Conservation (phyloP, 92 coral and sea anemone species). For the Paragorgia papillata region DNA sequence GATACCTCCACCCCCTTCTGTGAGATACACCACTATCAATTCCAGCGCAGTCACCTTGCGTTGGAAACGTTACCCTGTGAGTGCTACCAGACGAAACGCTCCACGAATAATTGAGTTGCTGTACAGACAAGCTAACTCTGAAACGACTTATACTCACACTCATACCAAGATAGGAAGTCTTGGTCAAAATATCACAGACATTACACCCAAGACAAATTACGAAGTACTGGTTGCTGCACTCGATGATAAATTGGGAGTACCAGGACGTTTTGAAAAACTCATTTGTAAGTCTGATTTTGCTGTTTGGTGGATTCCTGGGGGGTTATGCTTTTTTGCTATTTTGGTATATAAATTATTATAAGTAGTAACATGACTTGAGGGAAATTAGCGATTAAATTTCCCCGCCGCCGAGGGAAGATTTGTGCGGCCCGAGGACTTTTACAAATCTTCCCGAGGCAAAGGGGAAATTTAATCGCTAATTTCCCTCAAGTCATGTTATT, state of each 20-base stretch:
- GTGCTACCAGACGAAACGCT: not conserved
- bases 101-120: not conserved
- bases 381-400: too few species aligned
- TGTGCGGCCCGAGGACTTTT: too few species aligned
- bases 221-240: conserved; percentile 11
- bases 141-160: not conserved
- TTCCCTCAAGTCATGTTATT: too few species aligned
- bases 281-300: not conserved
- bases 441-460: too few species aligned
- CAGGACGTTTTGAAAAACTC: conserved; percentile 23
- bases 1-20: too few species aligned
- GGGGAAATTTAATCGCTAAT: too few species aligned
- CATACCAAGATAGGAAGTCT: not conserved
- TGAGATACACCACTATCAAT: too few species aligned
- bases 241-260: not conserved
- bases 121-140: not conserved
- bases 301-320: not conserved
- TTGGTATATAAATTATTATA: too few species aligned
- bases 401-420: too few species aligned
- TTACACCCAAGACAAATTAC: conserved; percentile 1
- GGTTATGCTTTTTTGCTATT: not conserved
- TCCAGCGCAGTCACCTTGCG: too few species aligned
- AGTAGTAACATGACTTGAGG: too few species aligned
- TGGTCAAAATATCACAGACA: not conserved
- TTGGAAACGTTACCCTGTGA: too few species aligned